Percentiles rank a stretch among this genome's conserved stretches.
Evolutionary conservation across 2,888 invertebrate species (phyloP).

Genomic region (Nomada goodeniana): DNA sequence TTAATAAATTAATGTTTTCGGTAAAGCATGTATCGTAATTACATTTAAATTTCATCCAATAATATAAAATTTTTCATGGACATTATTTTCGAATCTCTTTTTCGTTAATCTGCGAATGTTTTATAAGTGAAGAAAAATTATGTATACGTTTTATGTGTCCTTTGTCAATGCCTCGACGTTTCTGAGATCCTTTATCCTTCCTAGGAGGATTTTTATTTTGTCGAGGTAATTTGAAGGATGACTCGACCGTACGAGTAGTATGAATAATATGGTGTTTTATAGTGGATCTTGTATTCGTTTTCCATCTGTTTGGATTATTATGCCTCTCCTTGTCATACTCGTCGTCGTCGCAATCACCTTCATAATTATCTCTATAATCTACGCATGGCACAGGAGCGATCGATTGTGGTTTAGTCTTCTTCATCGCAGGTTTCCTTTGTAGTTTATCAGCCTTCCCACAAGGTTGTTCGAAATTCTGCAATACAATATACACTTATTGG

Average conservation of each 20-base stretch:
- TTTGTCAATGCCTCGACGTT: conserved; percentile 78
- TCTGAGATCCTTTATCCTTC: conserved; percentile 80
- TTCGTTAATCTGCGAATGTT: no score
- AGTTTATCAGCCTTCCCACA: conserved; percentile 78
- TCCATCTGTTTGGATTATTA: conserved; percentile 82
- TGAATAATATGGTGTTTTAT: conserved; percentile 76
- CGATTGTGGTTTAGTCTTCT: conserved; percentile 78
- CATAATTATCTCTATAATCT: conserved; percentile 84
- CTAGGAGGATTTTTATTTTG: conserved; percentile 78
- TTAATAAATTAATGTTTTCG: background rate
- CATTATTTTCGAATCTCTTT: no score
- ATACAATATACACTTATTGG: background rate
- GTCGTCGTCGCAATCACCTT: conserved; percentile 85
- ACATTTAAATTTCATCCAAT: background rate
- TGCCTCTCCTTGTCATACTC: conserved; percentile 80
- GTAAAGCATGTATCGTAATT: background rate
- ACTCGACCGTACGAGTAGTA: conserved; percentile 72
- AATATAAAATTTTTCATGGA: no score
- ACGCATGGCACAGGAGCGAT: conserved; percentile 75
- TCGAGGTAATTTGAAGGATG: conserved; percentile 75
- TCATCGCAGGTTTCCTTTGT: conserved; percentile 77
- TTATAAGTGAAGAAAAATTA: background rate
- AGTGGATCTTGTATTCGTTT: conserved; percentile 78
- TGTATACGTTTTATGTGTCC: conserved; percentile 71
- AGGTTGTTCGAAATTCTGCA: conserved; percentile 72